phyloP scores from a whole-genome alignment of 2,113 vertebrate species.

The Leptobrachium ailaonicum region DNA sequence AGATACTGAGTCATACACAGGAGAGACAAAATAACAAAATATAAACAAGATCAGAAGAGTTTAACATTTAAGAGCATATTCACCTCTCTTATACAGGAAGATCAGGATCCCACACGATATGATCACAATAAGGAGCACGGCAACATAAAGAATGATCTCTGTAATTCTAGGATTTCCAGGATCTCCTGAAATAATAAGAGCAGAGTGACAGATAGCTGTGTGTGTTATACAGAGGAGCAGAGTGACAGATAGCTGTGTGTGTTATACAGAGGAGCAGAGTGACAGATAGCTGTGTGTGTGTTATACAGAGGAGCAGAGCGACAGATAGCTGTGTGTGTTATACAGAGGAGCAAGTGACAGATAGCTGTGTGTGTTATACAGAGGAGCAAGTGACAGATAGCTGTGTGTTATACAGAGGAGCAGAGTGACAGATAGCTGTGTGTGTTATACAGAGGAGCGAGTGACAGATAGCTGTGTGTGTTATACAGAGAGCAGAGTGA shows the following conservation, averaged over 20 bases:
- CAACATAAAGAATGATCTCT: background rate
- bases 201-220: background rate
- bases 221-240: background rate
- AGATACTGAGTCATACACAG: too few relatives aligned
- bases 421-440: background rate
- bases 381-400: background rate
- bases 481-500: too few relatives aligned
- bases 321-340: background rate
- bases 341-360: background rate
- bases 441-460: background rate
- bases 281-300: background rate
- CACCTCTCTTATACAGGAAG: slow-evolving; percentile 16
- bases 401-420: background rate
- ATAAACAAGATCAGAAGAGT: too few relatives aligned
- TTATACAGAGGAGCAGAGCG: background rate
- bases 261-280: background rate
- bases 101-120: background rate
- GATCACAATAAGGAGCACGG: background rate
- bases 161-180: background rate
- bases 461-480: too few relatives aligned
- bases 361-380: background rate
- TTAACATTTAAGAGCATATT: background rate
- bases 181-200: background rate
- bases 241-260: too few relatives aligned
- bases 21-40: too few relatives aligned